These are phyloP conservation scores for Sinocyclocheilus anophthalmus DNA, from an alignment of 2,113 vertebrate species.

Conservation along the genomic window DNA sequence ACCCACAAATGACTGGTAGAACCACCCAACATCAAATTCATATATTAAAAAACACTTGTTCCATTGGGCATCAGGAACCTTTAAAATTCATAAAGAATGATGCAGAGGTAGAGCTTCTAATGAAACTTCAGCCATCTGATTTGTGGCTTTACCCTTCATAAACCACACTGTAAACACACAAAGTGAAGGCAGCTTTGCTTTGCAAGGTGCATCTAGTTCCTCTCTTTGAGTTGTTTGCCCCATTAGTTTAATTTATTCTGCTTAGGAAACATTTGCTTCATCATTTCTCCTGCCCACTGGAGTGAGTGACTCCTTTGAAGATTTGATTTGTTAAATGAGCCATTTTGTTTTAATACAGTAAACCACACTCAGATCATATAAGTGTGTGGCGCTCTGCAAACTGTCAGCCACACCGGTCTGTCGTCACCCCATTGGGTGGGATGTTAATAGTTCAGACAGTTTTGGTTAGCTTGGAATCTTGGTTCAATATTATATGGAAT, in stretches of 20 bases:
- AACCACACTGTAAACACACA: slow-evolving; percentile 61
- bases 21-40: background rate
- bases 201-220: slow-evolving; percentile 47
- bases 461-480: slow-evolving; percentile 26
- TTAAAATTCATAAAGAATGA: background rate
- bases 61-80: background rate
- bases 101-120: slow-evolving; percentile 39
- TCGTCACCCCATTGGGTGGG: slow-evolving; percentile 5
- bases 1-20: too few relatives aligned
- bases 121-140: slow-evolving; percentile 38
- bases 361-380: slow-evolving; percentile 14
- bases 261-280: slow-evolving; percentile 13
- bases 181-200: slow-evolving; percentile 23
- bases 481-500: background rate
- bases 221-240: background rate
- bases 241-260: background rate
- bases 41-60: background rate
- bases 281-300: background rate
- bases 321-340: slow-evolving; percentile 44
- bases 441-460: slow-evolving; percentile 1
- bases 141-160: slow-evolving; percentile 64
- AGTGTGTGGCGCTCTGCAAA: background rate
- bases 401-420: background rate
- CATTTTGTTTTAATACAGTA: slow-evolving; percentile 36
- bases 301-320: slow-evolving; percentile 8